These are phyloP conservation scores for Falco biarmicus DNA, from an alignment of 2,797 vertebrate species.

Conservation along the genomic window DNA sequence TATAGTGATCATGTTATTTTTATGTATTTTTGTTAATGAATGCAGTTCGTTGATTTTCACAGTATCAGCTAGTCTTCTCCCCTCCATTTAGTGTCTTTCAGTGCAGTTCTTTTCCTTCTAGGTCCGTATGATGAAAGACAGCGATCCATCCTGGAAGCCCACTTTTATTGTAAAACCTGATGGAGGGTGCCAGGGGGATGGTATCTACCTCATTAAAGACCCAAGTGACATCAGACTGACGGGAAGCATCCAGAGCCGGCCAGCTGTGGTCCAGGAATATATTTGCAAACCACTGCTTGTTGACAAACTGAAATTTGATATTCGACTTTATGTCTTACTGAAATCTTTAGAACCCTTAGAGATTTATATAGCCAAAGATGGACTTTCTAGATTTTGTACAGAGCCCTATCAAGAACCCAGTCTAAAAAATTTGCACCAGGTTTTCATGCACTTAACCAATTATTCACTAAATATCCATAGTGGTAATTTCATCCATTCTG, in stretches of 20 bases:
- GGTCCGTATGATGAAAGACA: constrained; percentile 89
- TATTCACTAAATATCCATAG: constrained; percentile 97
- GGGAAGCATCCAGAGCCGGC: constrained; percentile 83
- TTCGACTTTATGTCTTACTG: constrained; percentile 94
- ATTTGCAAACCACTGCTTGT: constrained; percentile 93
- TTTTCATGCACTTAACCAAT: constrained; percentile 98
- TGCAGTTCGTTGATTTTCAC: not conserved
- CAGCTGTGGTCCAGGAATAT: constrained; percentile 95
- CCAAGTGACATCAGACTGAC: constrained; percentile 85
- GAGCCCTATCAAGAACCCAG: constrained; percentile 95
- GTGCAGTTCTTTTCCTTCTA: constrained; percentile 47
- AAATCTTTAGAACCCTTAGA: constrained; percentile 94
- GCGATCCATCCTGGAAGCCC: constrained; percentile 82
- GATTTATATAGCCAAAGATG: constrained; percentile 97
- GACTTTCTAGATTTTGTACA: constrained; percentile 96
- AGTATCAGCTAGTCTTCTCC: not conserved
- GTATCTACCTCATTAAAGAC: constrained; percentile 98
- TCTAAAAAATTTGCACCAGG: constrained; percentile 91
- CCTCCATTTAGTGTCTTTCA: not conserved
- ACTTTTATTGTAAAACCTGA: constrained; percentile 98
- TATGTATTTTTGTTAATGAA: not conserved
- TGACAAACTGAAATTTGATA: constrained; percentile 97
- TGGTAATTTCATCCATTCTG: constrained; percentile 93
- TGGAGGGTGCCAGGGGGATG: constrained; percentile 94
- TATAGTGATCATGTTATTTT: not conserved